Evolutionary conservation across 2,888 invertebrate genomes (phyloP), one percentile per base, ranked within the genome.

Genomic region (Sicus ferrugineus): DNA sequence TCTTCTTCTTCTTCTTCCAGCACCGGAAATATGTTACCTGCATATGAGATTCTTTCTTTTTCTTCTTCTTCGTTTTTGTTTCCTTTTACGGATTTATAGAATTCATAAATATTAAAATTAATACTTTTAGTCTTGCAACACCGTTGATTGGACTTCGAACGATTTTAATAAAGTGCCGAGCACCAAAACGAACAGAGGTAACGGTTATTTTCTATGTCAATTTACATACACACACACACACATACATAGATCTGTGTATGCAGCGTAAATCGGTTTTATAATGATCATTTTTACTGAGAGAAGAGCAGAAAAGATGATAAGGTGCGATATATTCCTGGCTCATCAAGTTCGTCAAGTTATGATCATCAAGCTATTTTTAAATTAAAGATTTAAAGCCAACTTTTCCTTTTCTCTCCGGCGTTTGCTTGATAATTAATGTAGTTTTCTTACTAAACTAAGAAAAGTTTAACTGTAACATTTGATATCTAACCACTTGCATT

Each of bases 1-100:
- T 38, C 2, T 21, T 21, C 38, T 14, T 21, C 61, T 61, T 61
- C 21, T 23, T 52, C 23, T 52, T 52, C 21, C 50, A 34, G 23
- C 50, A 64, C 64, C 64, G 64, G 64, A 64, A 50, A 64, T 26
- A 31, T 23, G 50, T 64, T 50, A 46, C 64, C 50, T 28, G 34
- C 48, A 21, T 52, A 21, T 52, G 50, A 7, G n/a, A 2, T 52
- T 19, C 6, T 52, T 19, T 48, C 23, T 63, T n/a, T 61, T 61
- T 14, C 23, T 59, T 31, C 4, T 31, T 63, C 28, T 34, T 64
- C 46, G 42, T 2, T 42, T 16, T 42, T 42, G 21, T 19, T 46
- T 61, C 14, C 21, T 11, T 28, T 23, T 64, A 31, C 52, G 64
- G 50, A 50, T 23, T 64, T 52, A 30, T 34, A 21, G 64, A 64